Evolutionary conservation across 2,113 vertebrate genomes (phyloP), one percentile per base, ranked within the genome.

Genomic region (Thryonomys swinderianus): DNA sequence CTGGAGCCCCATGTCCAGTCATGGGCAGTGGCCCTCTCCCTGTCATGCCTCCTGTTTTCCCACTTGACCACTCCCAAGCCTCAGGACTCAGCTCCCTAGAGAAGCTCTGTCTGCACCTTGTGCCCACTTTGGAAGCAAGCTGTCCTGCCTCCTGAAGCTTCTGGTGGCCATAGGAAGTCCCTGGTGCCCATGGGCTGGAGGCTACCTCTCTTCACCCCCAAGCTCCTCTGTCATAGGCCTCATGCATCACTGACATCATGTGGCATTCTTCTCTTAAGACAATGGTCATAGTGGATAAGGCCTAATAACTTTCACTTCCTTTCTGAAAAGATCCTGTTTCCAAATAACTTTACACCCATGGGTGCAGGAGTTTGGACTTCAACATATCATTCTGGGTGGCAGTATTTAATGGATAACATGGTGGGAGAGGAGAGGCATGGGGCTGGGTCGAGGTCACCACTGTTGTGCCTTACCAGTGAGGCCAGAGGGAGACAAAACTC

Each of bases 381-480:
- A 9, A 20, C 13, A 2, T 27, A 14, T 27, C 14, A 6, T 14
- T 23, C 21, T 13, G 9, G 1, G 37, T 30, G 25, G 32, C 37
- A 40, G 17, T 1, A 2, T 25, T 45, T 45, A 18, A 8, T 25
- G 11, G 42, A 6, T 34, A 37, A 5, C 16, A 40, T 10, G 9
- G 13, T 7, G 17, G 32, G 57, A 81, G 11, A 30, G 67, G 59
- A 67, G 9, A 10, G 37, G 5, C 21, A 11, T 3, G 17, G 30
- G 7, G 0, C 17, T 27, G 13, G 42, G 3, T 5, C 51, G 17
- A 69, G 32, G 9, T 20, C 27, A 27, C 3, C 3, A 13, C n/a
- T 17, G 2, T 23, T n/a, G 6, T 40, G n/a, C 5, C 16, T 17
- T 2, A 14, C 62, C n/a, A 8, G 0, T 2, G 45, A 23, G 64